phyloP scores from a whole-genome alignment of 2,113 vertebrate genomes.

The Nerophis ophidion region DNA sequence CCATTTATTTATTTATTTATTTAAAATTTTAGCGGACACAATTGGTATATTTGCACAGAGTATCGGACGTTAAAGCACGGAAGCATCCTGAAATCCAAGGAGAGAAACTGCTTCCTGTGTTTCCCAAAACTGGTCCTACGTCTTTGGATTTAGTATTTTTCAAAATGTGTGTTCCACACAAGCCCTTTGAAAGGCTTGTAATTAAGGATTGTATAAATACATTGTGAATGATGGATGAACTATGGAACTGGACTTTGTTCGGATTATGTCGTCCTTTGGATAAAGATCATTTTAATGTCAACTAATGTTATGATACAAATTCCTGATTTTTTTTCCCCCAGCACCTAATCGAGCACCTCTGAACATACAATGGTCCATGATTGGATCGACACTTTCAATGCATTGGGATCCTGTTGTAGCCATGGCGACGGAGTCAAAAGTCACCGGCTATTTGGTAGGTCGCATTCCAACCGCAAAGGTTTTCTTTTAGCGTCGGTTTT shows the following conservation, averaged over 20 bases:
- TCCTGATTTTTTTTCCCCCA: constrained; percentile 44
- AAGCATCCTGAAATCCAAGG: background rate
- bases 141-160: background rate
- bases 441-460: constrained; percentile 88
- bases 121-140: background rate
- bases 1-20: no score
- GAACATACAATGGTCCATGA: constrained; percentile 88
- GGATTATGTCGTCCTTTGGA: background rate
- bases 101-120: background rate
- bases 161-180: background rate
- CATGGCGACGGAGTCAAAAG: constrained; percentile 87
- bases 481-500: constrained; percentile 12
- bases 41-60: no score
- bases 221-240: no score
- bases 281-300: background rate
- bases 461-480: background rate
- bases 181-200: background rate
- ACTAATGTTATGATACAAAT: background rate
- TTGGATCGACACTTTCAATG: constrained; percentile 80
- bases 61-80: background rate
- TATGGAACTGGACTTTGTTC: background rate
- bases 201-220: background rate
- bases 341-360: constrained; percentile 87
- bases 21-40: no score
- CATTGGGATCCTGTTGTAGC: constrained; percentile 92